A percentile compares a stretch with the other conserved stretches of the same genome.
phyloP scores from a whole-genome alignment of 2,113 vertebrate genomes.

The Channa maculata region DNA sequence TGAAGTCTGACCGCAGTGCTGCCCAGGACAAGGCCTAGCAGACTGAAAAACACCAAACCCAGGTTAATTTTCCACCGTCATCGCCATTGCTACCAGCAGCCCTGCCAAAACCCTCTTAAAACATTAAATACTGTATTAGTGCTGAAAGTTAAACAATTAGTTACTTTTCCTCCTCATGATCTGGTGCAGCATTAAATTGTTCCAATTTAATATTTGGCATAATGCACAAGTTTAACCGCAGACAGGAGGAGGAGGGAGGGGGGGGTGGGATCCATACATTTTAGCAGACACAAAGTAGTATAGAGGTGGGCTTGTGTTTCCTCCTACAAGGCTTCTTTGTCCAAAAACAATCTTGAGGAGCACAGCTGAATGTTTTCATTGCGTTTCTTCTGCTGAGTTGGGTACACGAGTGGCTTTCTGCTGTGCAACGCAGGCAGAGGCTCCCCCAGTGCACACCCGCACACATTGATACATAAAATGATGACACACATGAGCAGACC shows the following conservation, averaged over 20 bases:
- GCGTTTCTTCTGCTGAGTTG: slow-evolving; percentile 82
- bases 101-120: slow-evolving; percentile 53
- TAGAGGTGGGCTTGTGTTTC: slow-evolving; percentile 81
- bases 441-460: slow-evolving; percentile 58
- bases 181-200: slow-evolving; percentile 28
- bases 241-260: slow-evolving; percentile 50
- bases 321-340: slow-evolving; percentile 71
- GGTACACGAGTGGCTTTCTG: slow-evolving; percentile 74
- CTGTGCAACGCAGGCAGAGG: slow-evolving; percentile 56
- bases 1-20: slow-evolving; percentile 67
- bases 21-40: slow-evolving; percentile 66
- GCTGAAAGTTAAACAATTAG: slow-evolving; percentile 64
- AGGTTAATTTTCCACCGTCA: slow-evolving; percentile 68
- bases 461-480: slow-evolving; percentile 44
- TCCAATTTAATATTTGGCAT: slow-evolving; percentile 70
- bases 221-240: slow-evolving; percentile 54
- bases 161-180: slow-evolving; percentile 46
- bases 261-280: slow-evolving; percentile 76
- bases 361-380: slow-evolving; percentile 84
- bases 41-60: slow-evolving; percentile 58
- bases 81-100: slow-evolving; percentile 50
- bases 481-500: slow-evolving; percentile 42
- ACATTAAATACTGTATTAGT: slow-evolving; percentile 63
- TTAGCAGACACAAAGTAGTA: slow-evolving; percentile 75
- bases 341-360: slow-evolving; percentile 84